Evolutionary conservation across 1,140 invertebrate species (phyloP), one percentile per base, ranked within the genome.

Genomic region (Amyelois transitella): DNA sequence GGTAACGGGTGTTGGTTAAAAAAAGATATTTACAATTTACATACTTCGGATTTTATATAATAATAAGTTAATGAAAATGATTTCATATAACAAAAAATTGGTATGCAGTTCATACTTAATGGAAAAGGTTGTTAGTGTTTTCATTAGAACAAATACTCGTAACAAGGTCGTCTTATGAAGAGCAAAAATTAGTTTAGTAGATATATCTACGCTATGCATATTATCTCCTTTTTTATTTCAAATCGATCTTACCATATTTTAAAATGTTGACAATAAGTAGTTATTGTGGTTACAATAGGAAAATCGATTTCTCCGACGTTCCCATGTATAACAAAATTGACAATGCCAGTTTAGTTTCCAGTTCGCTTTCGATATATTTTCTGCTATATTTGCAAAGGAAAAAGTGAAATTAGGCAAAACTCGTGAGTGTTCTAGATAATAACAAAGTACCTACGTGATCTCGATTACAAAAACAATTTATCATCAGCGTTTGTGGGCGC

Each of bases 341-440:
- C 21, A 21, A 2, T 38, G 32, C 10, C 32, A 14, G 2, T n/a
- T n/a, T 38, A 38, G 14, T 6, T n/a, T 4, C 32, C 2, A n/a
- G 8, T 21, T 48, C 45, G n/a, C 45, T 48, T 17, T 20, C 19
- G 7, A 3, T n/a, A n/a, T n/a, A n/a, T 48, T 19, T 45, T 18
- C 43, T 45, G 8, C 17, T 14, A 14, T 38, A 12, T 45, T 8
- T 20, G 10, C 45, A 48, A 21, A 48, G 48, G 68, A 72, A 76
- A 75, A 72, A 69, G 60, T 75, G 66, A 75, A 76, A 80, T 72
- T 73, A 73, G 77, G 54, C 66, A 77, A 78, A 78, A 72, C 70
- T 53, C 71, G 65, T 76, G 77, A 69, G 69, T 74, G 72, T 75
- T 66, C 75, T 59, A 81, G 55, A 70, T 75, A 55, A 10, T 58